Conservation (phyloP, 2,797 vertebrate genomes). For the Acanthis flammea region DNA sequence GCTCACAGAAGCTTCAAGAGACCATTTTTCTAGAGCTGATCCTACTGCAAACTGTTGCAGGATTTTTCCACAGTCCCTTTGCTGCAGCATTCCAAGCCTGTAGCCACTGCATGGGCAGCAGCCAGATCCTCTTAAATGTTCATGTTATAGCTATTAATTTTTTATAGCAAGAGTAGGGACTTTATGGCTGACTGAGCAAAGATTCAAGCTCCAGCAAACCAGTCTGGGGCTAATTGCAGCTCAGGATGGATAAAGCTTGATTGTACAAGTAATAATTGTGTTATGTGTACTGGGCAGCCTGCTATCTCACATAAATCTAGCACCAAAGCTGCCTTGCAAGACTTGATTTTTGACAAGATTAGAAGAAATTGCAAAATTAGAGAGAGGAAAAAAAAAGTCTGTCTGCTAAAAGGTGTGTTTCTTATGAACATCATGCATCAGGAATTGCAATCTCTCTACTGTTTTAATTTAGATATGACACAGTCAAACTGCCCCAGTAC, state of each 20-base stretch:
- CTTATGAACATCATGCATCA: neutral
- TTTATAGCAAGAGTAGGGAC: conserved; percentile 9
- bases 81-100: neutral
- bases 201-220: conserved; percentile 10
- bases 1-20: neutral
- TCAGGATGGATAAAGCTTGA: conserved; percentile 7
- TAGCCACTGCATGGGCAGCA: neutral
- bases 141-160: conserved; percentile 53
- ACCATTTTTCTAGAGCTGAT: neutral
- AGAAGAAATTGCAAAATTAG: neutral
- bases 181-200: conserved; percentile 51
- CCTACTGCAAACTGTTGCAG: neutral
- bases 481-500: neutral
- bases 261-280: conserved; percentile 26
- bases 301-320: neutral
- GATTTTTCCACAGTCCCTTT: neutral
- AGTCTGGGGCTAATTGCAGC: conserved; percentile 16
- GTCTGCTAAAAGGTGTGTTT: neutral
- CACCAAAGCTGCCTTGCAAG: neutral
- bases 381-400: neutral
- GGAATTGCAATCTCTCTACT: neutral
- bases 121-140: conserved; percentile 52
- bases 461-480: neutral
- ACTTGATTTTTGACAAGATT: neutral
- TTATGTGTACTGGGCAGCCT: neutral